A percentile compares a stretch with the other conserved stretches of the same genome.
These are phyloP conservation scores for Tetraneura akinire DNA, from an alignment of 1,140 invertebrate species.

Conservation along the genomic window DNA sequence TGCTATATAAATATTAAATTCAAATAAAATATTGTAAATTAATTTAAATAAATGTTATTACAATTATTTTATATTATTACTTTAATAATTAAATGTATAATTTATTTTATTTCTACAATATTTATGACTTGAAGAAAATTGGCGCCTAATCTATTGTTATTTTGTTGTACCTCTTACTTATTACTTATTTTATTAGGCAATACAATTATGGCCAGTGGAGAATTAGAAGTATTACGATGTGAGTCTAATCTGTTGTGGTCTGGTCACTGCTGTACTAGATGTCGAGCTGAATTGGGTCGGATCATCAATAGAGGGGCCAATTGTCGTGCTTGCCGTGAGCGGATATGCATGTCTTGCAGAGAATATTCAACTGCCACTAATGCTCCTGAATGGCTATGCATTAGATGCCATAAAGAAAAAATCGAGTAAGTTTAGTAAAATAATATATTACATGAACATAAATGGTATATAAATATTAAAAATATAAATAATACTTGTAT, in stretches of 20 bases:
- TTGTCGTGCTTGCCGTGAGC: conserved; percentile 69
- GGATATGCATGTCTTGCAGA: conserved; percentile 75
- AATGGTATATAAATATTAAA: too few relatives aligned
- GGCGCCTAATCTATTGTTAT: too few relatives aligned
- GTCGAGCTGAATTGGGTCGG: conserved; percentile 69
- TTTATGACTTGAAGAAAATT: too few relatives aligned
- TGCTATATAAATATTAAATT: too few relatives aligned
- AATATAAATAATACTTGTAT: too few relatives aligned
- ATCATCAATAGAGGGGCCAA: conserved; percentile 75
- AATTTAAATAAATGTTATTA: too few relatives aligned
- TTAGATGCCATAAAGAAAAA: conserved; percentile 68
- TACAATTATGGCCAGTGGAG: conserved; percentile 27
- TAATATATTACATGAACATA: too few relatives aligned
- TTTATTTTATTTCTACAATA: too few relatives aligned
- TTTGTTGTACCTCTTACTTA: too few relatives aligned
- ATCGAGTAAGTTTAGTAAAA: conserved; percentile 58
- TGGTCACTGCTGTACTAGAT: conserved; percentile 67
- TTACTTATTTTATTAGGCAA: background rate
- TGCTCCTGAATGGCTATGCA: conserved; percentile 72
- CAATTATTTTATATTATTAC: too few relatives aligned
- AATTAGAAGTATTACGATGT: conserved; percentile 39
- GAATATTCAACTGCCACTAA: conserved; percentile 62
- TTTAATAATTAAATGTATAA: too few relatives aligned
- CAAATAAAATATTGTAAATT: too few relatives aligned
- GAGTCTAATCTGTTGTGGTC: conserved; percentile 35